Base-by-base conservation (phyloP, 2,888 invertebrate genomes). In the Lymantria monacha region DNA sequence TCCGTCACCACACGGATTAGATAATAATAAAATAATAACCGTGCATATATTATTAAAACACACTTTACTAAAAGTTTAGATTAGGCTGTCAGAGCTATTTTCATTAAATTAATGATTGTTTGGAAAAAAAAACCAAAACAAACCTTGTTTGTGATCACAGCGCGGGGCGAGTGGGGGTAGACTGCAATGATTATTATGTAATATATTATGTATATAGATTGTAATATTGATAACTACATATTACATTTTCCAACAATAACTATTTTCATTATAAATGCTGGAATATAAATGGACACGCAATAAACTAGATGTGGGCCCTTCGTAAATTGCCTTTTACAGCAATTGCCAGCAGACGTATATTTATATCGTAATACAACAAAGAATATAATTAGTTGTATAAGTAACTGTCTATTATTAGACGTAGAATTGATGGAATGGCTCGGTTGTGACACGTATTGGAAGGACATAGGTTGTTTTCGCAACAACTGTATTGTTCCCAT, bases 391-490 rank as follows among this genome's bases (percentile, higher is more conserved):
- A 58, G 42, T 46, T 52, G 30, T 53, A 51, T 49, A 53, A 68
- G 52, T 55, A 51, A 42, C 36, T 45, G 56, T 49, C 42, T 55
- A 61, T 56, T 66, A 69, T 65, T 59, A 55, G 41, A 57, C 53
- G 48, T 49, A 49, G 22, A 22, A 22, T 22, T 2, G 59, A 55
- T 57, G 55, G 50, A 64, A 65, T 62, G 61, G 48, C 48, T 37
- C 48, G 44, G 49, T 61, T 57, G 61, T 63, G 55, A 60, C 63
- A 63, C 64, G 62, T 40, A 59, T 51, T 66, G 63, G 72, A 79
- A 76, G 75, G 77, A 73, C 75, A 66, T 48, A 63, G 50, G 59
- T 46, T 59, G 71, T 72, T 54, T 64, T 60, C 65, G 71, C 76
- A 76, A 55, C 53, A 68, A 46, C 45, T 51, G 66, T 69, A 70